These are phyloP conservation scores for Peromyscus nudipes DNA, from an alignment of 2,797 vertebrate genomes.

Conservation along the genomic window DNA sequence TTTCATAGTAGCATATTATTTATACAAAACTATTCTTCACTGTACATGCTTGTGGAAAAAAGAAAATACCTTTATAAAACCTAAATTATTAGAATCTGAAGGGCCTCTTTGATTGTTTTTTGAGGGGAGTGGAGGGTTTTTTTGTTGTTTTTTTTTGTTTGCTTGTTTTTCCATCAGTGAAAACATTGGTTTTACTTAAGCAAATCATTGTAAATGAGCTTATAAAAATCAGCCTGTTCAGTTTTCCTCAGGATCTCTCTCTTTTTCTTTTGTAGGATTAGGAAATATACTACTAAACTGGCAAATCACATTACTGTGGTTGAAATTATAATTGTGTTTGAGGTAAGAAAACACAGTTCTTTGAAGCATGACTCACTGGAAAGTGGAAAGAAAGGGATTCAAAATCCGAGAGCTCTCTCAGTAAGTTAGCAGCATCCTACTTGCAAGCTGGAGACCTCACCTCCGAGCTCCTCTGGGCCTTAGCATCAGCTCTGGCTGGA, in stretches of 20 bases:
- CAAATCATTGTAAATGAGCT: conserved; percentile 58
- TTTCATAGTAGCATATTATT: conserved; percentile 30
- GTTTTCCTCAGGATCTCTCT: not conserved
- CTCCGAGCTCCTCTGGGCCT: not conserved
- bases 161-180: not conserved
- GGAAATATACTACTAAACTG: conserved; percentile 62
- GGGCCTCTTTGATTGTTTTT: not conserved
- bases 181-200: conserved; percentile 65
- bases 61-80: conserved; percentile 24
- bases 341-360: conserved; percentile 78
- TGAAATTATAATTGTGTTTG: conserved; percentile 76
- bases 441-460: not conserved
- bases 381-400: conserved; percentile 69
- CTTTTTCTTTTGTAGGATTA: not conserved
- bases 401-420: conserved; percentile 44
- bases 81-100: conserved; percentile 44
- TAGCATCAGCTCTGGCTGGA: not conserved
- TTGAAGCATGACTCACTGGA: conserved; percentile 77
- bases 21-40: conserved; percentile 35
- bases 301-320: conserved; percentile 66
- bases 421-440: conserved; percentile 28
- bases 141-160: too few species aligned
- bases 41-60: conserved; percentile 14
- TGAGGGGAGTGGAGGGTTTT: not conserved
- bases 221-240: conserved; percentile 53